Percentiles rank a stretch among this genome's conserved stretches.
Conservation (phyloP, 2,888 invertebrate species). For the Caenorhabditis sp. region DNA sequence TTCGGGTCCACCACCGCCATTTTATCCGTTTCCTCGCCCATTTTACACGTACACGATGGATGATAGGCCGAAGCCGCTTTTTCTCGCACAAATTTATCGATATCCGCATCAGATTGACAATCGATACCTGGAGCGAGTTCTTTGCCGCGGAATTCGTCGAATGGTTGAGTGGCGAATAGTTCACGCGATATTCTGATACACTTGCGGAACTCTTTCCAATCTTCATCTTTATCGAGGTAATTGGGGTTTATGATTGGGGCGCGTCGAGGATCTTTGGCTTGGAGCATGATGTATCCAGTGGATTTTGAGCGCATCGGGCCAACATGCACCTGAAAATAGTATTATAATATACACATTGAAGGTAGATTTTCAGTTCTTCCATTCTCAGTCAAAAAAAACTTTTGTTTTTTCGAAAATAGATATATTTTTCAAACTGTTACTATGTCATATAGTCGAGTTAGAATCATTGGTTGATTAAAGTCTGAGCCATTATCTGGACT, state of each 20-base stretch:
- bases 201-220: constrained; percentile 62
- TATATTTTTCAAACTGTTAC: too few relatives aligned
- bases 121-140: constrained; percentile 69
- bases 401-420: too few relatives aligned
- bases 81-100: constrained; percentile 68
- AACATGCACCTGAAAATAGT: constrained; percentile 72
- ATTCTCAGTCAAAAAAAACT: too few relatives aligned
- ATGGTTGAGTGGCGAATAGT: constrained; percentile 64
- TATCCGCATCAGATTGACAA: constrained; percentile 69
- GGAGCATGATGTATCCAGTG: constrained; percentile 82
- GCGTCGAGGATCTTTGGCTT: constrained; percentile 80
- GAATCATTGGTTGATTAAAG: too few relatives aligned
- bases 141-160: constrained; percentile 68
- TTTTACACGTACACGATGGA: constrained; percentile 82
- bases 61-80: constrained; percentile 79
- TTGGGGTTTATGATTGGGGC: constrained; percentile 89
- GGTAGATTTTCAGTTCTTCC: too few relatives aligned
- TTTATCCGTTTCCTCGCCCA: constrained; percentile 74
- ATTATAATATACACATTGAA: too few relatives aligned
- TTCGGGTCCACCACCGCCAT: constrained; percentile 79
- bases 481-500: too few relatives aligned
- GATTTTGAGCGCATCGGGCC: constrained; percentile 83
- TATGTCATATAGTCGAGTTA: too few relatives aligned
- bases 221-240: constrained; percentile 78
- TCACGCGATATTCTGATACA: constrained; percentile 63